Conservation (phyloP, 2,797 vertebrate genomes). For the Threskiornis aethiopicus region DNA sequence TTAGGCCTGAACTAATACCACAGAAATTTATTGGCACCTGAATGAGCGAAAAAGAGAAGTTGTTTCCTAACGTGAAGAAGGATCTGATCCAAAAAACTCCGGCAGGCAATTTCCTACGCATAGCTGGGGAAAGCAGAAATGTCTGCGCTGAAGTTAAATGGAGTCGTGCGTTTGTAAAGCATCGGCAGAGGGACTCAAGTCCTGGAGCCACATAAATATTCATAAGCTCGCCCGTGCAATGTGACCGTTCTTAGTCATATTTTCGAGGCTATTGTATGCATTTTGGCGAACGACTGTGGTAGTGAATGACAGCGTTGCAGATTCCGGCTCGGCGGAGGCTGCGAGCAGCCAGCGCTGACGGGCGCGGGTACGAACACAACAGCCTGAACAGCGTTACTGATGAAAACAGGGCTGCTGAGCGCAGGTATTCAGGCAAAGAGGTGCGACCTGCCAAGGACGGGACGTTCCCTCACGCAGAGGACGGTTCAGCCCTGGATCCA, state of each 20-base stretch:
- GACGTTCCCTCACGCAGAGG: neutral
- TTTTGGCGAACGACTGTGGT: neutral
- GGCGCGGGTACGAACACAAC: neutral
- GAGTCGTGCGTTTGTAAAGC: neutral
- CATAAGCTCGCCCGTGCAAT: neutral
- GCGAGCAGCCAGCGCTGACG: neutral
- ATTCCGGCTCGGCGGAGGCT: neutral
- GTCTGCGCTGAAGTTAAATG: neutral
- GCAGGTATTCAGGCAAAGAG: neutral
- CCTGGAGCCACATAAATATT: slow-evolving; percentile 7
- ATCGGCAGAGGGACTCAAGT: neutral
- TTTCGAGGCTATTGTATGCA: neutral
- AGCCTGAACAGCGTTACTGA: neutral
- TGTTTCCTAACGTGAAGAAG: neutral
- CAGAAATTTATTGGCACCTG: neutral
- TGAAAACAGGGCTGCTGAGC: neutral
- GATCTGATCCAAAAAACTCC: neutral
- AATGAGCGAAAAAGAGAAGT: neutral
- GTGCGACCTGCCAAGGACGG: accelerated
- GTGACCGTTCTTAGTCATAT: neutral
- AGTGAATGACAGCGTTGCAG: neutral
- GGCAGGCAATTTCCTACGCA: neutral
- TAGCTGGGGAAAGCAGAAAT: neutral
- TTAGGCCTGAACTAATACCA: neutral
- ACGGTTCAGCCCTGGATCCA: neutral